phyloP scores from a whole-genome alignment of 2,113 vertebrate genomes.

The Psilopogon haemacephalus region DNA sequence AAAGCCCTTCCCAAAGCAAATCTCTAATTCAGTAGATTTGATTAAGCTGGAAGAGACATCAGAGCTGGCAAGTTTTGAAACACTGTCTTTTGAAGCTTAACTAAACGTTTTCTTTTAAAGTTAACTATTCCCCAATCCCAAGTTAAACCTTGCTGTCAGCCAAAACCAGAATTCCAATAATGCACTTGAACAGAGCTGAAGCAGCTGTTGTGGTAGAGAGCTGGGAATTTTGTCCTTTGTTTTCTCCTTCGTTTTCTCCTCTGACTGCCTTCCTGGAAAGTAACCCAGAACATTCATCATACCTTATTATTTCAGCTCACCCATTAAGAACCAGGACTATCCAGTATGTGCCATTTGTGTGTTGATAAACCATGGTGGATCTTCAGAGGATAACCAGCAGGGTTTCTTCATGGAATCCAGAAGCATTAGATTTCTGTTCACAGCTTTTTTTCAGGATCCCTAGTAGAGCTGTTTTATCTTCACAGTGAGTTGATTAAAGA shows the following conservation, averaged over 20 bases:
- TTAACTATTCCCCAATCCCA: not conserved
- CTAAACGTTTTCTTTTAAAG: not conserved
- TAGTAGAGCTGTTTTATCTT: not conserved
- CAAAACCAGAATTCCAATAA: not conserved
- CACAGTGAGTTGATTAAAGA: not conserved
- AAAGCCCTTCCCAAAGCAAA: not conserved
- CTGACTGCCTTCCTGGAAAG: not conserved
- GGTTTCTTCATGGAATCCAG: not conserved
- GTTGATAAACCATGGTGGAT: not conserved
- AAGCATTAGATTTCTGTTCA: not conserved
- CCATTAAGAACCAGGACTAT: not conserved
- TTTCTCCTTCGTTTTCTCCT: not conserved
- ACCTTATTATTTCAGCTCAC: not conserved
- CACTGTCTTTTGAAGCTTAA: not conserved
- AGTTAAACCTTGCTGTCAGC: not conserved
- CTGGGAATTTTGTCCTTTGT: not conserved
- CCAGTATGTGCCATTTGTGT: not conserved
- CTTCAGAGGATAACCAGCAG: not conserved
- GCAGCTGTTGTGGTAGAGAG: not conserved
- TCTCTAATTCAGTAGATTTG: not conserved
- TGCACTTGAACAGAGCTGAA: not conserved
- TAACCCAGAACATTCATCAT: not conserved
- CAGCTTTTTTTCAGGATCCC: not conserved
- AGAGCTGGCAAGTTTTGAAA: not conserved
- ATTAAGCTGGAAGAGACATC: not conserved